A percentile compares a stretch with the other conserved stretches of the same genome.
Conservation (phyloP, 2,797 vertebrate species). For the Benthosema pterotum region DNA sequence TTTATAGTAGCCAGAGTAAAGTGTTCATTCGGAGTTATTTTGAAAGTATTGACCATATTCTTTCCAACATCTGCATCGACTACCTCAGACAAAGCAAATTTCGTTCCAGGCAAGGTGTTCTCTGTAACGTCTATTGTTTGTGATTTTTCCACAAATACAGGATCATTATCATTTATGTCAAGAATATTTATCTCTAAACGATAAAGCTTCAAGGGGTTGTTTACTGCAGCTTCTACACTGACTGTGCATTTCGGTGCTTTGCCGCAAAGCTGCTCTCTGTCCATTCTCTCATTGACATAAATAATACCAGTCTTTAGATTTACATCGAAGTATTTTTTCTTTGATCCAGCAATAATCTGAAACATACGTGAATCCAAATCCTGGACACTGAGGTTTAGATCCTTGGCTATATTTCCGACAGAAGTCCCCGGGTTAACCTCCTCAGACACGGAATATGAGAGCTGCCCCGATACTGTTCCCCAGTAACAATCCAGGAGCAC, state of each 20-base stretch:
- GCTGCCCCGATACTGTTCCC: constrained; percentile 34
- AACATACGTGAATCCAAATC: constrained; percentile 54
- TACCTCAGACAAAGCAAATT: constrained; percentile 38
- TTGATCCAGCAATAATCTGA: constrained; percentile 57
- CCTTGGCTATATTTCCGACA: constrained; percentile 77
- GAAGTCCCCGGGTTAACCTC: constrained; percentile 69
- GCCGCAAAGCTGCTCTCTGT: constrained; percentile 60
- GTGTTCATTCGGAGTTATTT: background rate
- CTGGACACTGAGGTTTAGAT: constrained; percentile 72
- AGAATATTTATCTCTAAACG: constrained; percentile 50
- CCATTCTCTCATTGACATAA: constrained; percentile 56
- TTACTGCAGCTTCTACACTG: constrained; percentile 57
- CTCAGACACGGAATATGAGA: constrained; percentile 72
- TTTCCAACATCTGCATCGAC: constrained; percentile 59
- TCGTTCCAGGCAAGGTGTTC: constrained; percentile 35
- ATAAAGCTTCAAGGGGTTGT: constrained; percentile 51
- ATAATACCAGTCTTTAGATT: constrained; percentile 62
- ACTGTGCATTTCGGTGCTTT: constrained; percentile 35
- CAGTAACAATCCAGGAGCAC: constrained; percentile 28
- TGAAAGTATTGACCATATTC: constrained; percentile 32
- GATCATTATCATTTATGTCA: constrained; percentile 59
- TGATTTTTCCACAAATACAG: constrained; percentile 31
- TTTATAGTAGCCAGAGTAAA: background rate
- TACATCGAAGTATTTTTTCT: constrained; percentile 62
- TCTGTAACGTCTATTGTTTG: constrained; percentile 57